phyloP scores from a whole-genome alignment of 2,797 vertebrate genomes.

The Nannoperca australis region DNA sequence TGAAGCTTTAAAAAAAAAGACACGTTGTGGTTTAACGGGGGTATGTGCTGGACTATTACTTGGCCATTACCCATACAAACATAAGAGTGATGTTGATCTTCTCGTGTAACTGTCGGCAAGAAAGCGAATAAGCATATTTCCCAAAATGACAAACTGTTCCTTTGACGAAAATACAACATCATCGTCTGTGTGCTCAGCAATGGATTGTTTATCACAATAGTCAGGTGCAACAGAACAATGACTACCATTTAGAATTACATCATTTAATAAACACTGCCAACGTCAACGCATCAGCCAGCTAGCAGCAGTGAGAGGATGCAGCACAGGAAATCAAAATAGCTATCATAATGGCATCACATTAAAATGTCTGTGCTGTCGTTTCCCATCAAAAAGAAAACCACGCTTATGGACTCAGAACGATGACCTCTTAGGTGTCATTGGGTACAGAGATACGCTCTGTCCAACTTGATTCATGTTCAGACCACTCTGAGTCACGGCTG shows the following conservation, averaged over 20 bases:
- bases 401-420: conserved; percentile 48
- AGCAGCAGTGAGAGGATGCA: background rate
- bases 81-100: background rate
- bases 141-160: background rate
- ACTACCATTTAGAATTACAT: conserved; percentile 16
- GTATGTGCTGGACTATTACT: background rate
- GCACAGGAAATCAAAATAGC: conserved; percentile 34
- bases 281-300: background rate
- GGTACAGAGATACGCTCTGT: conserved; percentile 78
- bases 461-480: conserved; percentile 85
- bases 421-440: conserved; percentile 73
- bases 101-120: background rate
- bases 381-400: conserved; percentile 53
- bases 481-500: conserved; percentile 81
- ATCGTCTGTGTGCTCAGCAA: background rate
- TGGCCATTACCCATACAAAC: background rate
- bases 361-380: conserved; percentile 30
- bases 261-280: conserved; percentile 3
- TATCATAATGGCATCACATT: conserved; percentile 35
- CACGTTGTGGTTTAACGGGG: background rate
- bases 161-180: background rate
- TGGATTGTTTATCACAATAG: background rate
- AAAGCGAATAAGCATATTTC: background rate
- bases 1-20: background rate
- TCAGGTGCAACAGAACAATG: conserved; percentile 3